Conservation (phyloP, 2,888 invertebrate genomes). For the Dorcus hopei region DNA sequence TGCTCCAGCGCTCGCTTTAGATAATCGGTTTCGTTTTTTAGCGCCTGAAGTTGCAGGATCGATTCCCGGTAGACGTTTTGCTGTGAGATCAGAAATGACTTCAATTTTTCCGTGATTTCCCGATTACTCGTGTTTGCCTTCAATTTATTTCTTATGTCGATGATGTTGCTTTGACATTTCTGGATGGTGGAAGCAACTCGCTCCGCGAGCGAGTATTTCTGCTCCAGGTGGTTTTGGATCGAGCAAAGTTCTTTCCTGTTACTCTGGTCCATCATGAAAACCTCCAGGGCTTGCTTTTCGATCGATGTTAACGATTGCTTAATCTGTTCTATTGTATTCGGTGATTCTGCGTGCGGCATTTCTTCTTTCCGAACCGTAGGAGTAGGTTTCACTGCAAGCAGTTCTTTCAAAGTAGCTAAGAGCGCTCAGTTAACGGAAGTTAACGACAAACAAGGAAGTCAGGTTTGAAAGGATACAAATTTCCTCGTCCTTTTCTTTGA, state of each 20-base stretch:
- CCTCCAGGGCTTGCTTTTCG: constrained; percentile 23
- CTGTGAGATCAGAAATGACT: constrained; percentile 32
- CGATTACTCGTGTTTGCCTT: constrained; percentile 8
- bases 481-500: constrained; percentile 44
- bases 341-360: neutral
- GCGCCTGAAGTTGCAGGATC: constrained; percentile 32
- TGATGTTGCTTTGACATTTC: constrained; percentile 39
- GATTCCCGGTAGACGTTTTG: constrained; percentile 38
- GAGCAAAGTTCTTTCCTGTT: constrained; percentile 9
- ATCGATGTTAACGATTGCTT: constrained; percentile 4
- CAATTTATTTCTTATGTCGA: constrained; percentile 31
- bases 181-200: constrained; percentile 33
- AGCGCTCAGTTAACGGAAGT: neutral
- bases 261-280: constrained; percentile 17
- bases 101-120: constrained; percentile 22
- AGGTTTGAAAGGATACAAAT: constrained; percentile 37
- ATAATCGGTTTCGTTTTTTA: constrained; percentile 38
- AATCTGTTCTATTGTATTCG: neutral
- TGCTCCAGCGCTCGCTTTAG: constrained; percentile 36
- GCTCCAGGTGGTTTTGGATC: constrained; percentile 25
- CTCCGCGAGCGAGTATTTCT: constrained; percentile 36
- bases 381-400: neutral
- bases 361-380: neutral
- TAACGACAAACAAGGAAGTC: neutral
- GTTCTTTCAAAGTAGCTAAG: constrained; percentile 3